phyloP scores from a whole-genome alignment of 2,113 vertebrate genomes.

The Australoheros scitulus region DNA sequence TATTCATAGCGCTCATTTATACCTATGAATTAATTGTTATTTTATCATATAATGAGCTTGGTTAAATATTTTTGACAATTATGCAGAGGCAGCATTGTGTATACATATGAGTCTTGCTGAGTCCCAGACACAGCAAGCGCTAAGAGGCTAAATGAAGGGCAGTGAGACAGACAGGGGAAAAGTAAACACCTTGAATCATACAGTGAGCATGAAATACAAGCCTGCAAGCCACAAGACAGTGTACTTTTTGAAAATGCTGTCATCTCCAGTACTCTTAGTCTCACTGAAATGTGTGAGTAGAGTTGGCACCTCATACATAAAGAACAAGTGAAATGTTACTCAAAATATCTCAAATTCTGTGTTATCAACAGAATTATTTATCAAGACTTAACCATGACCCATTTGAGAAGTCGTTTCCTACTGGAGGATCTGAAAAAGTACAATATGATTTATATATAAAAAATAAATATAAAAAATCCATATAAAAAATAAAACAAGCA shows the following conservation, averaged over 20 bases:
- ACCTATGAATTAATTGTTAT: not conserved
- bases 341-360: conserved; percentile 18
- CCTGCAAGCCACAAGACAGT: conserved; percentile 29
- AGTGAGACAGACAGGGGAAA: conserved; percentile 18
- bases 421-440: not conserved
- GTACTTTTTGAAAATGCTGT: conserved; percentile 41
- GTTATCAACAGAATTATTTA: conserved; percentile 32
- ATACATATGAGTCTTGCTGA: conserved; percentile 5
- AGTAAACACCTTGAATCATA: conserved; percentile 41
- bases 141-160: conserved; percentile 34
- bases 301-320: conserved; percentile 30
- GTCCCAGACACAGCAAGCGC: not conserved
- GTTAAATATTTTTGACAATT: conserved; percentile 10
- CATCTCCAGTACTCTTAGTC: conserved; percentile 23
- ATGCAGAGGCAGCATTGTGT: not conserved
- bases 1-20: not conserved
- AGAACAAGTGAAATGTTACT: not conserved
- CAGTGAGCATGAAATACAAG: conserved; percentile 32
- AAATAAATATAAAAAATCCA: not conserved
- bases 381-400: conserved; percentile 21
- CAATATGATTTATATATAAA: not conserved
- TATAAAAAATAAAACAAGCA: not conserved
- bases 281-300: conserved; percentile 10
- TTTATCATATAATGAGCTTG: conserved; percentile 6
- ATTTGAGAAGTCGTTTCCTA: not conserved